These are phyloP conservation scores for Plagodis dolabraria DNA, from an alignment of 2,888 invertebrate species.

Conservation along the genomic window DNA sequence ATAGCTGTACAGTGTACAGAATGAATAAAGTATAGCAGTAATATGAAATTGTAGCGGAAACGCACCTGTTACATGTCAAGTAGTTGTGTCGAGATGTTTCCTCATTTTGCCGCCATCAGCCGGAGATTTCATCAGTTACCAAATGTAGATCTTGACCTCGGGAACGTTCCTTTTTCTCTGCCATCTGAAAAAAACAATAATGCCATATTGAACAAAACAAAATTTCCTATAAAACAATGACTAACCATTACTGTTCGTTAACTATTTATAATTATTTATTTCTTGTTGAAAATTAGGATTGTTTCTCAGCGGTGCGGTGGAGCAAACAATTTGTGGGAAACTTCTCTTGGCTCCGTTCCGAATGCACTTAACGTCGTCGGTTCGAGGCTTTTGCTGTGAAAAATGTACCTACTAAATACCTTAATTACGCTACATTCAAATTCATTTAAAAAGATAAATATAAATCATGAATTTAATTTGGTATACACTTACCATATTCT, in stretches of 20 bases:
- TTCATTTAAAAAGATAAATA: too few species aligned
- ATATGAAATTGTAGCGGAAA: too few species aligned
- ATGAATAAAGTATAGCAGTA: too few species aligned
- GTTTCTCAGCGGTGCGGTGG: constrained; percentile 54
- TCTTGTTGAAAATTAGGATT: constrained; percentile 54
- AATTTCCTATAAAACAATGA: constrained; percentile 39
- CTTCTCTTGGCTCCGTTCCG: constrained; percentile 52
- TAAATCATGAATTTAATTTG: too few species aligned
- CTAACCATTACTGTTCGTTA: constrained; percentile 9
- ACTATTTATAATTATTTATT: constrained; percentile 48
- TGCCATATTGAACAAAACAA: constrained; percentile 42
- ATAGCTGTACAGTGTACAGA: too few species aligned
- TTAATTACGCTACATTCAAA: background rate
- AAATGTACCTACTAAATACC: constrained; percentile 21
- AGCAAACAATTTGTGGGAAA: constrained; percentile 65
- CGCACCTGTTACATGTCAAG: too few species aligned
- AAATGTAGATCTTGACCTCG: background rate
- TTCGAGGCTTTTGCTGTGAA: constrained; percentile 46
- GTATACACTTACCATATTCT: too few species aligned
- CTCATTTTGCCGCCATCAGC: background rate
- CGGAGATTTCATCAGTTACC: background rate
- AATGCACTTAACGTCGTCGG: constrained; percentile 45
- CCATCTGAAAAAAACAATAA: constrained; percentile 53
- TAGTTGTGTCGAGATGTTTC: too few species aligned
- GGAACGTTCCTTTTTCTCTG: constrained; percentile 6